Percentiles rank a stretch among this genome's conserved stretches.
phyloP scores from a whole-genome alignment of 2,113 vertebrate genomes.

The Leucopsar rothschildi region DNA sequence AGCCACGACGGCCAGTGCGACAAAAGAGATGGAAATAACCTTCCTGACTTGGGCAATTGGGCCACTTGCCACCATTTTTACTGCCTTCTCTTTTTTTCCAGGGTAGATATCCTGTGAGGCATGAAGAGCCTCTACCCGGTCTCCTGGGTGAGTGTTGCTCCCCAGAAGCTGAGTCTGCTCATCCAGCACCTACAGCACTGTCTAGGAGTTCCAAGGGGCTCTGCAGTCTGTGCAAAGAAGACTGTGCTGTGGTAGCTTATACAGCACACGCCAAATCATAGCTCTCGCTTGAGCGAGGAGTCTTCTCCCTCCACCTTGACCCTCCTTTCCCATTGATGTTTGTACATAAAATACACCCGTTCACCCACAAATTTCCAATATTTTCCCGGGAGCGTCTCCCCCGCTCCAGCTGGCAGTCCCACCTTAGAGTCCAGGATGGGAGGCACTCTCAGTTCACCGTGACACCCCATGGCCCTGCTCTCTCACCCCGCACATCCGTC shows the following conservation, averaged over 20 bases:
- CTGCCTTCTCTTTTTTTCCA: not conserved
- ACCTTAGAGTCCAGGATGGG: not conserved
- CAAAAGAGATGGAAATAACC: not conserved
- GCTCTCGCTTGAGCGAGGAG: not conserved
- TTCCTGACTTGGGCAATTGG: not conserved
- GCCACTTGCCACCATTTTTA: not conserved
- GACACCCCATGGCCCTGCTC: not conserved
- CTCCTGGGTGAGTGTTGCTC: not conserved
- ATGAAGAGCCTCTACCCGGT: not conserved
- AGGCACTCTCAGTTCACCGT: not conserved
- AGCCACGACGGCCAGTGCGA: not conserved
- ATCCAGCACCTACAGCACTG: not conserved
- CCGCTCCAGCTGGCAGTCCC: not conserved
- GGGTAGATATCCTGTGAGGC: not conserved
- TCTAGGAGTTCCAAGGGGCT: not conserved
- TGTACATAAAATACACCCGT: not conserved
- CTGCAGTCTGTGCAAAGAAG: not conserved
- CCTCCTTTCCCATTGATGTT: not conserved
- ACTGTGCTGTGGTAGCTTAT: not conserved
- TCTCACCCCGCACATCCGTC: not conserved
- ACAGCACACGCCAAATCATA: not conserved
- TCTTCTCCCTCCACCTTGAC: not conserved
- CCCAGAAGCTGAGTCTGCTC: not conserved
- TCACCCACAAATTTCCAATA: not conserved
- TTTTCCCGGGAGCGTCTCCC: not conserved